A percentile compares a stretch with the other conserved stretches of the same genome.
Evolutionary conservation across 2,797 vertebrate species (phyloP).

Genomic region (Siniperca obscura): DNA sequence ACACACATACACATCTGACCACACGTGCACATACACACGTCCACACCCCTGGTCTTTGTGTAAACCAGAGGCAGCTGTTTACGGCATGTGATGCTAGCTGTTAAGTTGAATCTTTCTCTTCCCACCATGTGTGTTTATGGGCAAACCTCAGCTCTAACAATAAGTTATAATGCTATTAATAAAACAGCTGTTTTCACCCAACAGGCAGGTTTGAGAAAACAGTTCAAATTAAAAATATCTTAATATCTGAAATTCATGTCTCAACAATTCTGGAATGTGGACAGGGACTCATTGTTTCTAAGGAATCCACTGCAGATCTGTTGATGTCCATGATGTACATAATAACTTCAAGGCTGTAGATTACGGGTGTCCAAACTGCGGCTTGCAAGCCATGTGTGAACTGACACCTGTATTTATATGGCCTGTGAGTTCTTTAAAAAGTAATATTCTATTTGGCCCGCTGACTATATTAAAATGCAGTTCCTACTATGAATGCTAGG

Average conservation of each 20-base stretch:
- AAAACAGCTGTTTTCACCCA: neutral
- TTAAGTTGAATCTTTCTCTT: constrained; percentile 18
- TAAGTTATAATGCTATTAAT: constrained; percentile 4
- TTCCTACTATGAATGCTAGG: neutral
- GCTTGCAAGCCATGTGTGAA: neutral
- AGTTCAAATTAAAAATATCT: neutral
- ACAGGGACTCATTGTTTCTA: neutral
- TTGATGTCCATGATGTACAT: neutral
- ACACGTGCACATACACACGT: constrained; percentile 57
- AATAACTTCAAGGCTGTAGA: neutral
- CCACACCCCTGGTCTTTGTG: constrained; percentile 8
- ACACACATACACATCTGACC: constrained; percentile 42
- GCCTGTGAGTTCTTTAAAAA: neutral
- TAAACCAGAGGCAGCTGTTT: constrained; percentile 34
- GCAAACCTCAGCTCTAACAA: constrained; percentile 12
- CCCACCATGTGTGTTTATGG: neutral
- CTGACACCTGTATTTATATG: neutral
- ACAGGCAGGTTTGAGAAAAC: neutral
- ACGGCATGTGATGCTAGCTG: constrained; percentile 3
- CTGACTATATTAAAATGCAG: neutral
- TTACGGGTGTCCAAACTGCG: neutral
- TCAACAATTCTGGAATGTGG: neutral
- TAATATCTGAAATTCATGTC: neutral
- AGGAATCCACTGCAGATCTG: constrained; percentile 1
- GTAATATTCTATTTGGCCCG: neutral